These are phyloP conservation scores for Pyrrhosoma nymphula DNA, from an alignment of 2,888 invertebrate species.

Conservation along the genomic window DNA sequence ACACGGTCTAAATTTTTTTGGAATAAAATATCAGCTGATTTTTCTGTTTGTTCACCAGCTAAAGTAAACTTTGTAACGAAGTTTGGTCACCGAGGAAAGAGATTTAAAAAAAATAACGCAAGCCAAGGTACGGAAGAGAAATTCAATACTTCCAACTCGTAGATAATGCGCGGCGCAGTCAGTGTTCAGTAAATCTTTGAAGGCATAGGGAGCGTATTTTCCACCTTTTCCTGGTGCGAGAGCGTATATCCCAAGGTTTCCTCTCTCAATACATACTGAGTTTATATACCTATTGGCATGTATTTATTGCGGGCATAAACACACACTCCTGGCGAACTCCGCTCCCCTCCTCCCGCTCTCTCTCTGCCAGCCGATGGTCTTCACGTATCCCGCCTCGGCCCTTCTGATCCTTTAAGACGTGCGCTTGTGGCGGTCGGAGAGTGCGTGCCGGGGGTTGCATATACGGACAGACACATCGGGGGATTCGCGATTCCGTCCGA, in stretches of 20 bases:
- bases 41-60: background rate
- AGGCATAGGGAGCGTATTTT: background rate
- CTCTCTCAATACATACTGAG: background rate
- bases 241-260: background rate
- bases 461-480: background rate
- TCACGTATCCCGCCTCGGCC: background rate
- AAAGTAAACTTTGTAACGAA: background rate
- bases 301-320: constrained; percentile 4
- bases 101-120: background rate
- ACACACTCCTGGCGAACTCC: too few species aligned
- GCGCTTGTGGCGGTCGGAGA: background rate
- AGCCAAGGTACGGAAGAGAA: background rate
- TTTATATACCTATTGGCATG: constrained; percentile 31
- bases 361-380: background rate
- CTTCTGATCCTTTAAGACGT: constrained; percentile 17
- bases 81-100: background rate
- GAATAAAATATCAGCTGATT: background rate
- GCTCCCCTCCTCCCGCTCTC: background rate
- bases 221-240: background rate
- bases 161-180: background rate
- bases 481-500: background rate
- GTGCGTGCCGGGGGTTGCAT: constrained; percentile 31
- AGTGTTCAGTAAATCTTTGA: background rate
- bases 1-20: background rate
- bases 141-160: background rate